Percentiles rank a stretch among this genome's conserved stretches.
phyloP scores from a whole-genome alignment of 2,113 vertebrate species.

The Microtus ochrogaster region DNA sequence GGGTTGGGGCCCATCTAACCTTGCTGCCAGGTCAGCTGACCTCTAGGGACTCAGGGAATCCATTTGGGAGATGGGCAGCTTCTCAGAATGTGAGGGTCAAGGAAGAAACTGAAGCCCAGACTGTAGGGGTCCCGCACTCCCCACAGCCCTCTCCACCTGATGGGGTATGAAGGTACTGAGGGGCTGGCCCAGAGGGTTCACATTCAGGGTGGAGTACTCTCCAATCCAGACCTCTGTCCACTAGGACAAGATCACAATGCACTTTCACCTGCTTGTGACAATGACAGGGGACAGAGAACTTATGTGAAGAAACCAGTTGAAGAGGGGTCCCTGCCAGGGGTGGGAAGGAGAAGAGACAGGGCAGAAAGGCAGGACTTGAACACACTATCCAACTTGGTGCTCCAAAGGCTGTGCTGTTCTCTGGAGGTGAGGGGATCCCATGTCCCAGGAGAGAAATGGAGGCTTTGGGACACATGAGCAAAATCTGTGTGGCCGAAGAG shows the following conservation, averaged over 20 bases:
- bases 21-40: neutral
- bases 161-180: neutral
- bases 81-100: neutral
- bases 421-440: neutral
- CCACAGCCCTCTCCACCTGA: neutral
- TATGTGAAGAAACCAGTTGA: neutral
- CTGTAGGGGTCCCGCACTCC: no score
- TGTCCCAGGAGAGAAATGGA: neutral
- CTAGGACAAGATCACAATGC: accelerated
- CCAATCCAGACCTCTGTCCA: neutral
- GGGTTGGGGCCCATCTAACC: neutral
- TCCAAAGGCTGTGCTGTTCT: neutral
- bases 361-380: neutral
- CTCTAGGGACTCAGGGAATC: neutral
- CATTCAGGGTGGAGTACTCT: neutral
- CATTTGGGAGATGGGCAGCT: neutral
- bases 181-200: neutral
- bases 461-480: neutral
- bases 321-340: no score
- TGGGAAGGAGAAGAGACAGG: neutral
- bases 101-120: neutral
- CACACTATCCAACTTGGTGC: accelerated
- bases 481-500: neutral
- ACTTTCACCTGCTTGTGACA: accelerated
- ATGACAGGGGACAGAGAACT: neutral